Conservation (phyloP, 2,113 vertebrate species). For the Oriolus oriolus region DNA sequence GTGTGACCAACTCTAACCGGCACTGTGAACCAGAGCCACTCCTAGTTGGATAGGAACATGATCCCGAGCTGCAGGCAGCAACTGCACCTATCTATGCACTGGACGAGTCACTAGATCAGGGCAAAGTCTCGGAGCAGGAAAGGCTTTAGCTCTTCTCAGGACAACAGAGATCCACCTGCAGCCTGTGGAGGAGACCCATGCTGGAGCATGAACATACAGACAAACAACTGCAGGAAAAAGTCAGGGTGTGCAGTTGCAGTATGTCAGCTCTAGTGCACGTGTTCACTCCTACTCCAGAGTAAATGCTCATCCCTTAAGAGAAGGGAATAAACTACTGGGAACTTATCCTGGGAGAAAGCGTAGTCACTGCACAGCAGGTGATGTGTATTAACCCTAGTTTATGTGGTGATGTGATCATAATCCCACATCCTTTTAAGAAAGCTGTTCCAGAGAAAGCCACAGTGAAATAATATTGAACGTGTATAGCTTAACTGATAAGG, state of each 20-base stretch:
- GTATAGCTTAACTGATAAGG: neutral
- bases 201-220: neutral
- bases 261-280: neutral
- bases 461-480: neutral
- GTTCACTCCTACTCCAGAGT: neutral
- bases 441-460: neutral
- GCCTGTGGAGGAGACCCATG: neutral
- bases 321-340: neutral
- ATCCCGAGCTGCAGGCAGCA: neutral
- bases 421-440: neutral
- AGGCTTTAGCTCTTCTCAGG: neutral
- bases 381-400: neutral
- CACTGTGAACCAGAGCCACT: neutral
- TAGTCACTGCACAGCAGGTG: neutral
- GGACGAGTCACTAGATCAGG: neutral
- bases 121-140: neutral
- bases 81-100: neutral
- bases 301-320: neutral
- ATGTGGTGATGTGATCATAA: neutral
- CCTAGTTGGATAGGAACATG: neutral
- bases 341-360: neutral
- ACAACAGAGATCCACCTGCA: neutral
- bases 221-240: neutral
- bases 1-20: neutral
- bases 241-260: neutral